A percentile compares a stretch with the other conserved stretches of the same genome.
Conservation (phyloP, 2,888 invertebrate genomes). For the Nemotelus nigrinus region DNA sequence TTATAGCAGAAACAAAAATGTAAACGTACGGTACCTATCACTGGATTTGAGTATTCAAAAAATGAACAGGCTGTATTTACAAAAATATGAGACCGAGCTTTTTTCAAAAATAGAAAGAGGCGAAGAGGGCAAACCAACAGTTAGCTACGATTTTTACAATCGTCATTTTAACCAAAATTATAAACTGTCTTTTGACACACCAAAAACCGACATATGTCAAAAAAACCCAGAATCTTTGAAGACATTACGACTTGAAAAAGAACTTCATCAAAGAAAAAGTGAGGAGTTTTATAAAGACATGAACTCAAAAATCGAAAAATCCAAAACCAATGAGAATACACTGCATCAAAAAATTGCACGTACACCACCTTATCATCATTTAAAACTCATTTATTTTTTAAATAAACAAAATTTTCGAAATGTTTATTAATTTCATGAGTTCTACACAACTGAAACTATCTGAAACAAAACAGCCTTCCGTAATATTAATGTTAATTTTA, state of each 20-base stretch:
- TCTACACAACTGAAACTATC: too few relatives aligned
- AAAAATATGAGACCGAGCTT: slow-evolving; percentile 18
- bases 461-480: too few relatives aligned
- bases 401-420: too few relatives aligned
- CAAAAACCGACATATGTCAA: slow-evolving; percentile 17
- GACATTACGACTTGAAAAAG: slow-evolving; percentile 1
- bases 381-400: too few relatives aligned
- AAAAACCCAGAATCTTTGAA: slow-evolving; percentile 13
- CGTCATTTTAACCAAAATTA: not conserved
- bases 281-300: not conserved
- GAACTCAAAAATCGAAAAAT: too few relatives aligned
- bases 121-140: slow-evolving; percentile 3
- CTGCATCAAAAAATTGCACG: too few relatives aligned
- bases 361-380: too few relatives aligned
- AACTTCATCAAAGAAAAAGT: slow-evolving; percentile 4
- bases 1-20: slow-evolving; percentile 17
- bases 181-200: not conserved
- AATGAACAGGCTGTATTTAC: slow-evolving; percentile 11
- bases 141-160: slow-evolving; percentile 2
- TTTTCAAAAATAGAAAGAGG: not conserved
- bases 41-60: slow-evolving; percentile 5
- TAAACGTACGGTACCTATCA: slow-evolving; percentile 5
- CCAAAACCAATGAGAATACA: too few relatives aligned
- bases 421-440: too few relatives aligned
- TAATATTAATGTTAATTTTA: too few relatives aligned